phyloP scores from a whole-genome alignment of 2,888 invertebrate species.

The Sinohyriopsis cumingii region DNA sequence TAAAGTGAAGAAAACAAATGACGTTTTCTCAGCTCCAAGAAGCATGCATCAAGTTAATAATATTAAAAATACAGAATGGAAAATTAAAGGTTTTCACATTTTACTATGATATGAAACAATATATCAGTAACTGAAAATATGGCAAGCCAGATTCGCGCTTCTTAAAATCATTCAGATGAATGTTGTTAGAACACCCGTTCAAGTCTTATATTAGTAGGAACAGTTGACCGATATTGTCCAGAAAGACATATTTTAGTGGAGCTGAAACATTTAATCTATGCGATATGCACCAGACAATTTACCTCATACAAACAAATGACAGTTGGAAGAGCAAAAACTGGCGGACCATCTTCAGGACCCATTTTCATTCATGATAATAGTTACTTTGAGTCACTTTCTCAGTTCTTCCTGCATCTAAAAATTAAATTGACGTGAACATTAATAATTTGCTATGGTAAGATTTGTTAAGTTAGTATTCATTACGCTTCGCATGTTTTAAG shows the following conservation, averaged over 20 bases:
- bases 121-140: background rate
- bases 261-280: background rate
- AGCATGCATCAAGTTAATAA: background rate
- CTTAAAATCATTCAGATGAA: slow-evolving; percentile 1
- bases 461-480: background rate
- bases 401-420: background rate
- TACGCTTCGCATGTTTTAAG: background rate
- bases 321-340: background rate
- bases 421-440: background rate
- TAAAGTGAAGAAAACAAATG: slow-evolving; percentile 6
- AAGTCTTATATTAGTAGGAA: slow-evolving; percentile 5
- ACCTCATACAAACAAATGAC: slow-evolving; percentile 3
- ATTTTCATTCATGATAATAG: background rate
- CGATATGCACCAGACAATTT: background rate
- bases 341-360: slow-evolving; percentile 10
- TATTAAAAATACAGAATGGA: slow-evolving; percentile 3
- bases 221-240: slow-evolving; percentile 8
- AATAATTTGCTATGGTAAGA: background rate
- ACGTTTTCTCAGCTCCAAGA: slow-evolving; percentile 5
- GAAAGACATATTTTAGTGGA: slow-evolving; percentile 4
- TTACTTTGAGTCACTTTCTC: too few relatives aligned
- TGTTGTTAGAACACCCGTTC: background rate
- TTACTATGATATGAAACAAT: background rate
- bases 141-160: slow-evolving; percentile 1
- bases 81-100: background rate